A percentile compares a stretch with the other conserved stretches of the same genome.
These are phyloP conservation scores for Belonocnema kinseyi DNA, from an alignment of 1,140 invertebrate species.

Conservation along the genomic window DNA sequence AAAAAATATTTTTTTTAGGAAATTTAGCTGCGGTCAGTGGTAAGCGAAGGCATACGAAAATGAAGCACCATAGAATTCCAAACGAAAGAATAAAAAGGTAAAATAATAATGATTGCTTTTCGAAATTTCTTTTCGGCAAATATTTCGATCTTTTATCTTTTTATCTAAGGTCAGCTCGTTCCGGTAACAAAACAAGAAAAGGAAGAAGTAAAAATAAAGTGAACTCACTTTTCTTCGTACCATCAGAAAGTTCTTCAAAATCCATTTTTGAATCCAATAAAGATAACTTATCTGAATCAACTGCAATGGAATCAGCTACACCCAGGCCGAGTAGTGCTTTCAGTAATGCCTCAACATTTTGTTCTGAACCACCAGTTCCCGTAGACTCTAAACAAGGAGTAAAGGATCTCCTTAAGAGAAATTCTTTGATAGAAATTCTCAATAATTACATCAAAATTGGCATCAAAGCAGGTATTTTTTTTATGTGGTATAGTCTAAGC, in stretches of 20 bases:
- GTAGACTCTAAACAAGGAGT: slow-evolving; percentile 40
- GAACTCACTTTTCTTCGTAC: slow-evolving; percentile 42
- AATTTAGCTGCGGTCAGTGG: neutral
- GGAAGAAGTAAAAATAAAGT: slow-evolving; percentile 30
- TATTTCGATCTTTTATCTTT: neutral
- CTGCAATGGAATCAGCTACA: slow-evolving; percentile 25
- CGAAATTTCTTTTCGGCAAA: neutral
- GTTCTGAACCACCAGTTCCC: slow-evolving; percentile 29
- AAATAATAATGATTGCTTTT: neutral
- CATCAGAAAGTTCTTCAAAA: slow-evolving; percentile 33
- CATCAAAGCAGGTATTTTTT: slow-evolving; percentile 52
- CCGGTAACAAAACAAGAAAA: neutral
- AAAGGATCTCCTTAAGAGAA: slow-evolving; percentile 42
- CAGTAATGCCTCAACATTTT: slow-evolving; percentile 33
- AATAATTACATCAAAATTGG: slow-evolving; percentile 57
- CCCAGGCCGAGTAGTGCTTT: slow-evolving; percentile 43
- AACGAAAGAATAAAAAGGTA: slow-evolving; percentile 30
- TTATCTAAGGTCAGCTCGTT: neutral
- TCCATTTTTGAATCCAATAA: slow-evolving; percentile 33
- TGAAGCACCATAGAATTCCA: neutral
- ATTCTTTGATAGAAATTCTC: slow-evolving; percentile 51
- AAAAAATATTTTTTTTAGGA: neutral
- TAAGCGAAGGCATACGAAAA: slow-evolving; percentile 24
- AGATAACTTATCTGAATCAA: slow-evolving; percentile 36
- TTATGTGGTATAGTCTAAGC: too few relatives aligned